A percentile compares a stretch with the other conserved stretches of the same genome.
Evolutionary conservation across 2,113 vertebrate genomes (phyloP).

Genomic region (Peromyscus californicus): DNA sequence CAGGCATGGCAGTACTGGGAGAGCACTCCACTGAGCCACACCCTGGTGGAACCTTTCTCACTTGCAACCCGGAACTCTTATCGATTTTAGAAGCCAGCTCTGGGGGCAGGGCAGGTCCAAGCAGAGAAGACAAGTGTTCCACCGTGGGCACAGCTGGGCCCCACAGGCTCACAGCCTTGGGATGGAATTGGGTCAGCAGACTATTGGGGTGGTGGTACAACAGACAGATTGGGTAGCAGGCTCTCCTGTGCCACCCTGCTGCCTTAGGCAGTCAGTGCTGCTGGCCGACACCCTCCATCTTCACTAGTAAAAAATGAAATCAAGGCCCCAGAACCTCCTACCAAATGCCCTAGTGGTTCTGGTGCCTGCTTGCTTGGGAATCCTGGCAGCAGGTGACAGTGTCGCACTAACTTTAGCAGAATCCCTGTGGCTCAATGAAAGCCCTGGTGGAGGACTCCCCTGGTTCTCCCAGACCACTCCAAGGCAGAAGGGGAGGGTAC

Average conservation of each 20-base stretch:
- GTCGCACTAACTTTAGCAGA: background rate
- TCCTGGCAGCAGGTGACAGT: background rate
- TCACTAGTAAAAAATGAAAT: background rate
- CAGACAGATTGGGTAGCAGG: background rate
- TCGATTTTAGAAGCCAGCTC: background rate
- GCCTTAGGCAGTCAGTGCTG: background rate
- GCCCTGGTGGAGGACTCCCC: background rate
- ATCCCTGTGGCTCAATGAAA: background rate
- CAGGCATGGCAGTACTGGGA: background rate
- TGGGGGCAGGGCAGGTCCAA: background rate
- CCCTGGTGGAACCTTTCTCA: background rate
- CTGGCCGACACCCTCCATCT: background rate
- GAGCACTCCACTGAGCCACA: background rate
- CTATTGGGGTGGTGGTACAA: background rate
- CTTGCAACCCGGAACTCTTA: background rate
- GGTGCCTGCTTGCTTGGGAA: background rate
- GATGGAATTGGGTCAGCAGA: background rate
- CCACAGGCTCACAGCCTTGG: fast-evolving
- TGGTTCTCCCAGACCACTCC: background rate
- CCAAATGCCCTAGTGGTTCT: background rate
- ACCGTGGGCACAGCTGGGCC: background rate
- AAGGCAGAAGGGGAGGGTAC: background rate
- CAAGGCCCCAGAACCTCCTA: background rate
- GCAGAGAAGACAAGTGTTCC: background rate
- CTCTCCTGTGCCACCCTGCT: background rate